phyloP scores from a whole-genome alignment of 2,888 invertebrate species.

The Agrilus mali region DNA sequence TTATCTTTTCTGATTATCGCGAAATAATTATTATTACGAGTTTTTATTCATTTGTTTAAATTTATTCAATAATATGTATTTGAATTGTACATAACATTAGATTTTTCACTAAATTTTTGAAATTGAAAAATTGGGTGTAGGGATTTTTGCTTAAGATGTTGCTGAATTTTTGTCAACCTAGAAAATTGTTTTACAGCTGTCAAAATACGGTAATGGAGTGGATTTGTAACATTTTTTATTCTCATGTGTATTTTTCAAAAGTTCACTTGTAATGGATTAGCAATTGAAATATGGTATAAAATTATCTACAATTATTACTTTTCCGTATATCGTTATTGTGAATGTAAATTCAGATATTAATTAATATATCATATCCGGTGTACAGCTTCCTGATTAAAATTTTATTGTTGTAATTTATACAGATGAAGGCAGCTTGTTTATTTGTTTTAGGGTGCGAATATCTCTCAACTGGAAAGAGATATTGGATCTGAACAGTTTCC shows the following conservation, averaged over 20 bases:
- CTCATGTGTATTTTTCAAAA: constrained; percentile 30
- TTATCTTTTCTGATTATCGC: no score
- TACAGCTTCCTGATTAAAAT: constrained; percentile 11
- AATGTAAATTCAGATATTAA: neutral
- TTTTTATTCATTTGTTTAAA: no score
- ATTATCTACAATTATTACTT: neutral
- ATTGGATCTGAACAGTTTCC: constrained; percentile 98
- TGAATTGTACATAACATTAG: no score
- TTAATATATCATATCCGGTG: neutral
- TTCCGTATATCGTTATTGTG: neutral
- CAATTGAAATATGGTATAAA: constrained; percentile 30
- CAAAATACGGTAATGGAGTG: constrained; percentile 35
- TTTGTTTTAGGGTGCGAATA: constrained; percentile 83
- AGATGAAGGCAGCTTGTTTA: constrained; percentile 1
- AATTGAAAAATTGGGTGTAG: no score
- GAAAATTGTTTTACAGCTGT: constrained; percentile 24
- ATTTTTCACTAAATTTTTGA: no score
- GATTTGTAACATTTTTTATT: constrained; percentile 20
- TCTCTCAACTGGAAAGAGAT: constrained; percentile 98
- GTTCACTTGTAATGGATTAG: constrained; percentile 34
- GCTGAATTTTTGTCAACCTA: constrained; percentile 13
- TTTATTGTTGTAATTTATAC: constrained; percentile 4
- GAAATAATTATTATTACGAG: no score
- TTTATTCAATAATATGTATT: no score
- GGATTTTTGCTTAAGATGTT: constrained; percentile 5